These are phyloP conservation scores for Suillia variegata DNA, from an alignment of 2,888 invertebrate genomes.

Conservation along the genomic window DNA sequence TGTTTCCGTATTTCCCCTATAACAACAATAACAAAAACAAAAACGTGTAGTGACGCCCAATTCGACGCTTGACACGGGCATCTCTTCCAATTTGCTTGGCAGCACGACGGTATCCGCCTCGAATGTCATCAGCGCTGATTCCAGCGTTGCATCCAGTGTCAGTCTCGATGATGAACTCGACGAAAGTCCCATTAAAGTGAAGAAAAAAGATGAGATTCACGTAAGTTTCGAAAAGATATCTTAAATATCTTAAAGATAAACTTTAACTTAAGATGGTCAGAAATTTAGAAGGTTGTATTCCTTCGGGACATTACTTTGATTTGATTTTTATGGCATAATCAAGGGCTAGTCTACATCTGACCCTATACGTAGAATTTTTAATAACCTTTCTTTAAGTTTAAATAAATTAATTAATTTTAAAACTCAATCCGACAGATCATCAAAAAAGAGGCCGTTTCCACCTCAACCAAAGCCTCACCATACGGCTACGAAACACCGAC, in stretches of 20 bases:
- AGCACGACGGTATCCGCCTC: constrained; percentile 69
- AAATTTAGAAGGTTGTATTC: no score
- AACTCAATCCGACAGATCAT: constrained; percentile 53
- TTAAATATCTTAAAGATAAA: not conserved
- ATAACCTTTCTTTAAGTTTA: no score
- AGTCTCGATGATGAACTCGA: constrained; percentile 61
- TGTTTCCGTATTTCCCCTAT: not conserved
- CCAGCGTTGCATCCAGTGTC: constrained; percentile 62
- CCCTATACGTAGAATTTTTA: no score
- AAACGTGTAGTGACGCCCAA: constrained; percentile 60
- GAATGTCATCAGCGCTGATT: constrained; percentile 64
- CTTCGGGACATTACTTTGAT: no score
- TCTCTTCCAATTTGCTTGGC: constrained; percentile 70
- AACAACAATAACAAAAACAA: not conserved
- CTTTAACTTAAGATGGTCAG: not conserved
- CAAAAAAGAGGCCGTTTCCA: constrained; percentile 60
- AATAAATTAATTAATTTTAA: no score
- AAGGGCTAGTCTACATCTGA: no score
- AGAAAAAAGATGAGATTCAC: constrained; percentile 60
- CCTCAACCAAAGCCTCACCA: constrained; percentile 58
- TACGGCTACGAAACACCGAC: constrained; percentile 55
- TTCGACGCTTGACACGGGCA: constrained; percentile 60
- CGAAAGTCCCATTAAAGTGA: constrained; percentile 58
- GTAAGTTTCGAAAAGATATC: constrained; percentile 36
- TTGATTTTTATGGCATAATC: no score